These are phyloP conservation scores for Allophyes oxyacanthae DNA, from an alignment of 2,888 invertebrate species.

Conservation along the genomic window DNA sequence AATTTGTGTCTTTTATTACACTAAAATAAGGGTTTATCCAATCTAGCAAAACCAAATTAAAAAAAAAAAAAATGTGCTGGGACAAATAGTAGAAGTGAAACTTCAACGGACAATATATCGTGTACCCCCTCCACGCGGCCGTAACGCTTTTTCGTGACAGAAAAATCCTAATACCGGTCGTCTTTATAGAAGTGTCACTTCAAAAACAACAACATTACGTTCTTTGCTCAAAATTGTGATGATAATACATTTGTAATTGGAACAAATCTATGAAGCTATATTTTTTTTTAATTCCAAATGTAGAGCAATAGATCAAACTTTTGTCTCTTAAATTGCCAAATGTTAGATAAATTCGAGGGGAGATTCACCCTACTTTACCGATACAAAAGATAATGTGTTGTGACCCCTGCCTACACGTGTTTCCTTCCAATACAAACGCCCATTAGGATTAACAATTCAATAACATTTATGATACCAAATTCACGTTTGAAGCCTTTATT, in stretches of 20 bases:
- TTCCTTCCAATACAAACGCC: constrained; percentile 16
- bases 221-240: too few relatives aligned
- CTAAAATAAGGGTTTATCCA: too few relatives aligned
- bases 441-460: constrained; percentile 44
- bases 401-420: constrained; percentile 45
- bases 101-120: too few relatives aligned
- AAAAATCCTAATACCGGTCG: too few relatives aligned
- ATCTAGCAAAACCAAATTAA: too few relatives aligned
- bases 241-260: not conserved
- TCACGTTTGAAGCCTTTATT: constrained; percentile 29
- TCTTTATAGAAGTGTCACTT: not conserved
- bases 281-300: not conserved
- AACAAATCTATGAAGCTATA: not conserved
- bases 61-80: too few relatives aligned
- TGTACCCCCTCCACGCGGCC: too few relatives aligned
- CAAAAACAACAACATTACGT: too few relatives aligned
- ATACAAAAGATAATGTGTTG: constrained; percentile 42
- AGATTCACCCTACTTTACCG: constrained; percentile 24
- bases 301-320: constrained; percentile 5
- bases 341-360: constrained; percentile 37
- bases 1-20: too few relatives aligned
- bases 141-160: too few relatives aligned
- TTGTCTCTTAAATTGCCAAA: constrained; percentile 11
- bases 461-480: constrained; percentile 43
- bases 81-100: too few relatives aligned